Evolutionary conservation across 2,113 vertebrate species (phyloP).

Genomic region (Tragulus kanchil): DNA sequence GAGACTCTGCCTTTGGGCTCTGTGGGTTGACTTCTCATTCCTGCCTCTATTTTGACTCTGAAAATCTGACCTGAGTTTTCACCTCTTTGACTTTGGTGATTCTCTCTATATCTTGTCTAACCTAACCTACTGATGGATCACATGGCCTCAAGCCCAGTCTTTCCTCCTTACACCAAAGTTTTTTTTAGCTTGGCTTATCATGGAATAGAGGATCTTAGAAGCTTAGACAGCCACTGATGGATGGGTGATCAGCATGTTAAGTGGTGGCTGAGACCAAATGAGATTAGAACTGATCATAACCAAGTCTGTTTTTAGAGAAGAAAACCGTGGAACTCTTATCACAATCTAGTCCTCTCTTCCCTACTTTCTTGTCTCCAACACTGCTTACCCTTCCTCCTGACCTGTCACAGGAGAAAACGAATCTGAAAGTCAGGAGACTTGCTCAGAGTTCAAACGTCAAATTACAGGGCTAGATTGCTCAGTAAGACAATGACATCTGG

Average conservation of each 20-base stretch:
- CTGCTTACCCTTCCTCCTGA: background rate
- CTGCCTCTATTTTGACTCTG: background rate
- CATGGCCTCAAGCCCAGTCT: background rate
- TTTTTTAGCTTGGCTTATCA: background rate
- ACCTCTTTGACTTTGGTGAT: background rate
- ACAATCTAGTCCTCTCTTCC: background rate
- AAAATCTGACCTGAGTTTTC: background rate
- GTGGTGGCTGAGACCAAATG: background rate
- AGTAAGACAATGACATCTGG: background rate
- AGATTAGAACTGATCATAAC: background rate
- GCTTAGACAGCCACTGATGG: background rate
- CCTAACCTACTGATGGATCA: background rate
- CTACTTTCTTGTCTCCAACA: background rate
- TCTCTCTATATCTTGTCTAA: background rate
- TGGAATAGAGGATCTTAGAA: background rate
- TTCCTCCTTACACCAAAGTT: background rate
- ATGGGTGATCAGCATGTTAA: background rate
- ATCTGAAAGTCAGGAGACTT: background rate
- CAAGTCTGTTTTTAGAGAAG: background rate
- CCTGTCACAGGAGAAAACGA: background rate
- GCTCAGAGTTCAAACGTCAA: background rate
- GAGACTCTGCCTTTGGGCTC: background rate
- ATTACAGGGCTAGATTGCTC: background rate
- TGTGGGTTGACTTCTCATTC: background rate
- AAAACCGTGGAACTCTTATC: background rate